Conservation (phyloP, 2,113 vertebrate species). For the Crotalus viridis region DNA sequence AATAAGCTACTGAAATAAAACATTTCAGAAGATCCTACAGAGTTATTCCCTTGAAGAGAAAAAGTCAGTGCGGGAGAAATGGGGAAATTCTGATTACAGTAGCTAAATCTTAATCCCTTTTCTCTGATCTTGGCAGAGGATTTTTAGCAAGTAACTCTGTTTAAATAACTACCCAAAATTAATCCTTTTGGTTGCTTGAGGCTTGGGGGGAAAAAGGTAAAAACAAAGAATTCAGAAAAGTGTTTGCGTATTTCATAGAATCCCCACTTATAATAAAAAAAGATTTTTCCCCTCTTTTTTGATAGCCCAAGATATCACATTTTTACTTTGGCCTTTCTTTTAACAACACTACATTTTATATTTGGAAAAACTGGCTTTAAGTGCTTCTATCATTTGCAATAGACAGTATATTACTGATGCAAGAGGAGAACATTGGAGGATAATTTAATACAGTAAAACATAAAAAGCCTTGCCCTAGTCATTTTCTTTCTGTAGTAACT, state of each 20-base stretch:
- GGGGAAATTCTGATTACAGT: slow-evolving; percentile 74
- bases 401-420: slow-evolving; percentile 27
- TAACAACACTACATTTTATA: slow-evolving; percentile 51
- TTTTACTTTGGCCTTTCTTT: slow-evolving; percentile 57
- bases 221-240: slow-evolving; percentile 79
- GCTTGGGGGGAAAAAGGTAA: slow-evolving; percentile 70
- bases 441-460: slow-evolving; percentile 34
- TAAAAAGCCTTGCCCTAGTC: background rate
- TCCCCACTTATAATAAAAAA: slow-evolving; percentile 71
- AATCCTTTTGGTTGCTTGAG: slow-evolving; percentile 83
- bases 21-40: slow-evolving; percentile 19
- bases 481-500: slow-evolving; percentile 37
- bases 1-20: slow-evolving; percentile 5
- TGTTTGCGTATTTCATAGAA: slow-evolving; percentile 76
- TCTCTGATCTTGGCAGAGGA: slow-evolving; percentile 83
- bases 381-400: slow-evolving; percentile 48
- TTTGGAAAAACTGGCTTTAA: slow-evolving; percentile 42
- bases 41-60: slow-evolving; percentile 61
- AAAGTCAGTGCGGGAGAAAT: slow-evolving; percentile 24
- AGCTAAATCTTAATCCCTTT: slow-evolving; percentile 83
- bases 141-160: slow-evolving; percentile 81
- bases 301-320: slow-evolving; percentile 53
- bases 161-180: slow-evolving; percentile 85
- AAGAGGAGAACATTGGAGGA: background rate
- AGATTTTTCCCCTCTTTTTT: background rate